Evolutionary conservation across 2,113 vertebrate species (phyloP), one percentile per base, ranked within the genome.

Genomic region (Brachyhypopomus gauderio): DNA sequence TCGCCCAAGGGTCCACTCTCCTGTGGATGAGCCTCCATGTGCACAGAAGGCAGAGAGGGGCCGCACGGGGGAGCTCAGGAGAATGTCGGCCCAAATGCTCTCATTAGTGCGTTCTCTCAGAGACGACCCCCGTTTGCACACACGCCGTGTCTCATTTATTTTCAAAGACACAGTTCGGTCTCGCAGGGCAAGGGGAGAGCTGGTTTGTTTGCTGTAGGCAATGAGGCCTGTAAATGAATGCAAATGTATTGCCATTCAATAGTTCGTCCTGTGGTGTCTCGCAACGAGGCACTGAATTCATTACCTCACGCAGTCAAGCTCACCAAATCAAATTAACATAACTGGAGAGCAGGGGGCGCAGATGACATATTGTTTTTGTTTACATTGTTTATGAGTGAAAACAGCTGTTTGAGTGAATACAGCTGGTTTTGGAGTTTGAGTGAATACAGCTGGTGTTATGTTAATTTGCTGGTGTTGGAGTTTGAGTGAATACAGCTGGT

Each of bases 111-210:
- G 19, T 27, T 48, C 72, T 76, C 11, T 22, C 55, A 79, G 55
- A 83, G 62, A 17, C 56, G 59, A 4, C 22, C n/a, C 19, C 19
- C 2, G 59, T 34, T 25, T 63, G 19, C 14, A 27, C 36, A 55
- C 60, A 22, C 48, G 45, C 64, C 11, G 56, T 60, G 63, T 75
- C 80, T 75, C 22, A 82, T 85, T 82, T 76, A 85, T 82, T 73
- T 78, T 20, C 73, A 66, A 76, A 82, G 80, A 76, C 75, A 82
- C 72, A 19, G 17, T n/a, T 81, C 62, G 25, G 45, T 38, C 16
- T 66, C 79, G 30, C 19, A 19, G 22, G 63, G 41, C 64, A 58
- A 16, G 64, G 3, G 19, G 60, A 34, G 56, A 23, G 27, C 38
- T 41, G 62, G 45, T 67, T 78, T 75, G 25, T 77, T 62, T 80